Conservation (phyloP, 2,113 vertebrate species). For the Tichodroma muraria region DNA sequence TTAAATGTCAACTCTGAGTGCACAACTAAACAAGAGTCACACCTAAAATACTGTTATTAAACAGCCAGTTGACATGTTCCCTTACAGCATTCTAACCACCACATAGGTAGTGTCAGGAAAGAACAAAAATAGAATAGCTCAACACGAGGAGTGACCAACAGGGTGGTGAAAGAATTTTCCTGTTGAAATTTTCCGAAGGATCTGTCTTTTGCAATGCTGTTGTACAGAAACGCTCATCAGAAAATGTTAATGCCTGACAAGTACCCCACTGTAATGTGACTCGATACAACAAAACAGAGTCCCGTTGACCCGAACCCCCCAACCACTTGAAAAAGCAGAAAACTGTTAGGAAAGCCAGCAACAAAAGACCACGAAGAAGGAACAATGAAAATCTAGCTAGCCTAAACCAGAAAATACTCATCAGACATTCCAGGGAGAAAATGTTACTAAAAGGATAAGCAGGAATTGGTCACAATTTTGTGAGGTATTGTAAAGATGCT, state of each 20-base stretch:
- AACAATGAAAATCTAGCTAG: neutral
- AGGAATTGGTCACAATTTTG: neutral
- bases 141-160: neutral
- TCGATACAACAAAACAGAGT: neutral
- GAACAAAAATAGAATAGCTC: conserved; percentile 2
- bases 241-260: conserved; percentile 56
- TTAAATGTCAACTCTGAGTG: neutral
- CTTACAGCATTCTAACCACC: neutral
- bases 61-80: neutral
- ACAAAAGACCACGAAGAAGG: neutral
- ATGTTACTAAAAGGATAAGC: neutral
- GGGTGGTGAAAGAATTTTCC: neutral
- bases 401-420: neutral
- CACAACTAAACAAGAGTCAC: neutral
- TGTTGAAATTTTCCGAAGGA: conserved; percentile 45
- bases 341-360: neutral
- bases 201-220: conserved; percentile 31
- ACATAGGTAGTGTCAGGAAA: neutral
- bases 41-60: neutral
- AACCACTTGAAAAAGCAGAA: conserved; percentile 23
- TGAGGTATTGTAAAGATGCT: neutral
- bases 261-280: conserved; percentile 32
- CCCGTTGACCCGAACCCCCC: neutral
- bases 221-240: conserved; percentile 48
- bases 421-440: neutral